Conservation (phyloP, 2,113 vertebrate genomes). For the Pteropus alecto region DNA sequence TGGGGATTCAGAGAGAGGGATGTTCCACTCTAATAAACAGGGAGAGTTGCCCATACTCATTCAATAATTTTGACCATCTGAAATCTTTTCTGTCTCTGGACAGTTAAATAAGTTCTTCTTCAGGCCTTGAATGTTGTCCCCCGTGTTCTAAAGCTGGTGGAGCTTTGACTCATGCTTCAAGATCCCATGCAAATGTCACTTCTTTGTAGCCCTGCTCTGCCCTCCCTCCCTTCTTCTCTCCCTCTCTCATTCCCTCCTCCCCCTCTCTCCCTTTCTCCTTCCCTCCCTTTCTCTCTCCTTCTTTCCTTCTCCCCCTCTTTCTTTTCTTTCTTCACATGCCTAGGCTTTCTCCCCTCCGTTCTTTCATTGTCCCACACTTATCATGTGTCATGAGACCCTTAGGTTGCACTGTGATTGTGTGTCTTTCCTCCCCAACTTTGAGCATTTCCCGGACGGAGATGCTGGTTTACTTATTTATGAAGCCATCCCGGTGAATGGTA, state of each 20-base stretch:
- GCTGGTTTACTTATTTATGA: neutral
- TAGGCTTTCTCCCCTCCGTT: neutral
- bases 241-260: too few species aligned
- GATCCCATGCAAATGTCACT: neutral
- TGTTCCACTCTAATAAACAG: neutral
- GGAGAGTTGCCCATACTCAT: too few species aligned
- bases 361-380: neutral
- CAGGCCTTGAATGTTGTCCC: neutral
- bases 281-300: too few species aligned
- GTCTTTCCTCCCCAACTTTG: neutral
- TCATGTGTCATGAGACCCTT: too few species aligned
- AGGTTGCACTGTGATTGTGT: neutral
- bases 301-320: neutral
- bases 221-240: neutral
- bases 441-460: neutral
- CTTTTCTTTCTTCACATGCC: neutral
- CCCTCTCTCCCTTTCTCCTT: neutral
- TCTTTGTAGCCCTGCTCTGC: too few species aligned
- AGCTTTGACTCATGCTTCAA: neutral
- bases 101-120: neutral
- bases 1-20: neutral
- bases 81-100: neutral
- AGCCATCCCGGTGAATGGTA: neutral
- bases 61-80: neutral
- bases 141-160: neutral